phyloP scores from a whole-genome alignment of 2,888 invertebrate genomes.

The Lucinisca nassula region DNA sequence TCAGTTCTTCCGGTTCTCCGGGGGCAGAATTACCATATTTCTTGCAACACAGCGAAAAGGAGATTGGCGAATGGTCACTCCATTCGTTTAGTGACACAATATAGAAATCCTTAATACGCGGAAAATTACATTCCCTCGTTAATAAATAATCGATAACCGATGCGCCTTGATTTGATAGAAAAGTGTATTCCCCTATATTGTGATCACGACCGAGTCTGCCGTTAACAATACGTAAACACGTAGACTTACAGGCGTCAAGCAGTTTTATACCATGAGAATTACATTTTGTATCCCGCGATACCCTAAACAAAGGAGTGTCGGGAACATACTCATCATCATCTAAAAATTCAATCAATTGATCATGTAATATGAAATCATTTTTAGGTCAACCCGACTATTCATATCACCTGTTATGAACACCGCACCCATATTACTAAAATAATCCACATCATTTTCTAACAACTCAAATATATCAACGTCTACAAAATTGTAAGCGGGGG shows the following conservation, averaged over 20 bases:
- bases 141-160: background rate
- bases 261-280: conserved; percentile 9
- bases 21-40: background rate
- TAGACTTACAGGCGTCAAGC: background rate
- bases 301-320: background rate
- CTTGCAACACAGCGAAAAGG: background rate
- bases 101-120: too few relatives aligned
- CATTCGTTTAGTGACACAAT: background rate
- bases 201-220: conserved; percentile 1
- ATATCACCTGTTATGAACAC: conserved; percentile 48
- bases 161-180: background rate
- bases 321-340: conserved; percentile 13
- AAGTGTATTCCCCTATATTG: conserved; percentile 8
- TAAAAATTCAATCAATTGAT: background rate
- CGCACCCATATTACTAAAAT: conserved; percentile 26
- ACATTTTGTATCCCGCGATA: background rate
- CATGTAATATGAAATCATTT: conserved; percentile 20
- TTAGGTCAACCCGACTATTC: conserved; percentile 36
- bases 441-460: conserved; percentile 27
- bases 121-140: too few relatives aligned
- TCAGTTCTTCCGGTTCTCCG: background rate
- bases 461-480: too few relatives aligned
- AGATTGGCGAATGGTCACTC: conserved; percentile 19
- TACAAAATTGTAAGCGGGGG: conserved; percentile 30
- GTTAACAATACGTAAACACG: conserved; percentile 6